Evolutionary conservation across 2,113 vertebrate genomes (phyloP).

Genomic region (Hystrix brachyura): DNA sequence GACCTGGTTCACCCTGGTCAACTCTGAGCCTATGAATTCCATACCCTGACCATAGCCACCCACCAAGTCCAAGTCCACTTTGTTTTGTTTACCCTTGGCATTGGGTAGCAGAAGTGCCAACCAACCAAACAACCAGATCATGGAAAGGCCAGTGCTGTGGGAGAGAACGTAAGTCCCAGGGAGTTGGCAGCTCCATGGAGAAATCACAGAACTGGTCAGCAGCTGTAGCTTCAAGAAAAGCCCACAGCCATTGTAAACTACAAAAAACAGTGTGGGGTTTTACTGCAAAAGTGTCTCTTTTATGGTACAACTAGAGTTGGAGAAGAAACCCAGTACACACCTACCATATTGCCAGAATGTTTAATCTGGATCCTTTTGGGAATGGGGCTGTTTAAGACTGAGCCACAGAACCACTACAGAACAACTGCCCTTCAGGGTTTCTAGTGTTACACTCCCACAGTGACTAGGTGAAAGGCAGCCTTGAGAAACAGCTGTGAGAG

Average conservation of each 20-base stretch:
- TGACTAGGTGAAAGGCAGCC: too few relatives aligned
- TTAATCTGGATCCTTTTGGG: background rate
- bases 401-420: background rate
- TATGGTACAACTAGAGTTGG: background rate
- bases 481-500: background rate
- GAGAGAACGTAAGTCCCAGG: too few relatives aligned
- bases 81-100: background rate
- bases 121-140: background rate
- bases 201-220: too few relatives aligned
- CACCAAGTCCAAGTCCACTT: background rate
- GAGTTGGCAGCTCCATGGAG: too few relatives aligned
- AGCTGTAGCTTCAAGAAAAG: too few relatives aligned
- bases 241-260: too few relatives aligned
- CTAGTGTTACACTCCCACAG: background rate
- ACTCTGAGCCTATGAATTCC: background rate
- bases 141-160: too few relatives aligned
- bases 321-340: background rate
- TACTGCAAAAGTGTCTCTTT: background rate
- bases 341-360: background rate
- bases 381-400: background rate
- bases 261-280: too few relatives aligned
- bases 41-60: background rate
- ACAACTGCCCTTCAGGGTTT: background rate
- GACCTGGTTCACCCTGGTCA: background rate
- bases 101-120: background rate